phyloP scores from a whole-genome alignment of 2,113 vertebrate genomes.

The Odontophorus gujanensis region DNA sequence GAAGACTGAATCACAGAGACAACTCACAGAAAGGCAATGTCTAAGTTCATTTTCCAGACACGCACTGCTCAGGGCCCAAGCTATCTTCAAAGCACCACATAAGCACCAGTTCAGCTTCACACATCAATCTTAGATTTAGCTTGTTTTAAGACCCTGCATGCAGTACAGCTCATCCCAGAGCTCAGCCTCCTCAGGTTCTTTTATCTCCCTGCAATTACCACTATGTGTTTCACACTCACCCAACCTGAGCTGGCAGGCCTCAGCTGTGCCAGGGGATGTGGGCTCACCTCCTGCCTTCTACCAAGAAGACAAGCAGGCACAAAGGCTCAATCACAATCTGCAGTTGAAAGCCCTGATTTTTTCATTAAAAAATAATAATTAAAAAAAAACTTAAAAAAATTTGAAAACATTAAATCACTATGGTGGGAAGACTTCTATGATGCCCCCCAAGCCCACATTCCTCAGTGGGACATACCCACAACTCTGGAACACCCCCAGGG shows the following conservation, averaged over 20 bases:
- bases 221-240: fast-evolving
- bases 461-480: not conserved
- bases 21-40: not conserved
- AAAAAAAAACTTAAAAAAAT: not conserved
- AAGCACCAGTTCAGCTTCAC: not conserved
- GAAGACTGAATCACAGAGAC: not conserved
- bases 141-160: not conserved
- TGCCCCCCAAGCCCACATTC: too few relatives aligned
- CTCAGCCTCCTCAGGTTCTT: not conserved
- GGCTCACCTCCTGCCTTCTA: not conserved
- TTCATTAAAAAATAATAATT: not conserved
- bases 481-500: not conserved
- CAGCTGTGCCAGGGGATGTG: not conserved
- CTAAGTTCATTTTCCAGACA: not conserved
- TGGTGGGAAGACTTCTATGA: too few relatives aligned
- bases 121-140: not conserved
- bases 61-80: not conserved
- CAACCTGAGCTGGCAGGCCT: fast-evolving
- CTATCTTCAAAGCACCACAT: not conserved
- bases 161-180: not conserved
- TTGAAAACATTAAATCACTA: too few relatives aligned
- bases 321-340: not conserved
- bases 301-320: not conserved
- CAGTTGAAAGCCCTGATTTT: too few relatives aligned
- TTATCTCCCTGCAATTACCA: not conserved